Conservation (phyloP, 2,797 vertebrate species). For the Thamnophis elegans region DNA sequence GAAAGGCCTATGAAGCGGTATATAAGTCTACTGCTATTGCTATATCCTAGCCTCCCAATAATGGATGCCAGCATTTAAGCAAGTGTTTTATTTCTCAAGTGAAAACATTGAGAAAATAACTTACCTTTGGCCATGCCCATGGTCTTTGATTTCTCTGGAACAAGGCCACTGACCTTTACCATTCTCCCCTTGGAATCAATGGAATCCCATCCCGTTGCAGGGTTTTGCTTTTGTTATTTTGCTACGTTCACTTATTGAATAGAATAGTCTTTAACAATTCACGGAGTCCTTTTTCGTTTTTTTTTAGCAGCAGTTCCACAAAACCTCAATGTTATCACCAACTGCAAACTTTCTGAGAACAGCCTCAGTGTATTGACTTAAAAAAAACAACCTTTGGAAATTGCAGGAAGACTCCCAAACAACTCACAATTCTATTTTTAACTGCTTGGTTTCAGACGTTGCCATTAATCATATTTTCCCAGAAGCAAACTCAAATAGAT, state of each 20-base stretch:
- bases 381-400: background rate
- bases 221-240: too few species aligned
- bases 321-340: background rate
- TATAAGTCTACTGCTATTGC: too few species aligned
- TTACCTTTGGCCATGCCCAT: background rate
- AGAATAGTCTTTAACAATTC: background rate
- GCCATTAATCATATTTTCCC: conserved; percentile 15
- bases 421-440: conserved; percentile 23
- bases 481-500: conserved; percentile 10
- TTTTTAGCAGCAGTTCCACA: background rate
- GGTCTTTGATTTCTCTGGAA: background rate
- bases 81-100: background rate
- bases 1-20: too few species aligned
- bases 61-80: background rate
- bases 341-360: background rate
- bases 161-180: background rate
- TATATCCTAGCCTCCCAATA: background rate
- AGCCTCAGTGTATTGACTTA: background rate
- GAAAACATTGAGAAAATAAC: background rate
- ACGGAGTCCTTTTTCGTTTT: background rate
- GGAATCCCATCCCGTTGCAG: background rate
- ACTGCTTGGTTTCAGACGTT: conserved; percentile 19
- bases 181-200: background rate
- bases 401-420: background rate
- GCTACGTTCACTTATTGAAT: background rate